Base-by-base conservation (phyloP, 2,797 vertebrate genomes). In the Acomys russatus region DNA sequence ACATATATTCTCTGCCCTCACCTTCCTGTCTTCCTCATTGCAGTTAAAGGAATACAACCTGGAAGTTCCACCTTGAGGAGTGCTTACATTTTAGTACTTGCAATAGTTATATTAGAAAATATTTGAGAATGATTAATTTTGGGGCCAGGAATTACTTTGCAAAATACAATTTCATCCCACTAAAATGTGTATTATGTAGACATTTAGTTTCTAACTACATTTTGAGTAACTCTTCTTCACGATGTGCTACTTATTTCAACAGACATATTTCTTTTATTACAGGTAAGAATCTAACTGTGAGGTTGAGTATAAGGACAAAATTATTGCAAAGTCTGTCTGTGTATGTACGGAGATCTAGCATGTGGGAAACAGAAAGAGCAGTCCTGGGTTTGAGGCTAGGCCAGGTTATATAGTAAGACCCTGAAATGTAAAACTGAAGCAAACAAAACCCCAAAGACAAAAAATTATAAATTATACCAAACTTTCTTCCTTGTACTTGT, bases 31-130 rank as follows among this genome's bases (percentile, higher is more conserved):
- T n/a, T 61, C 88, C 59, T 33, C 12, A 70, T 44, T 49, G 61
- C 25, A 30, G 74, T 9, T 80, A 79, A 56, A 84, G 35, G 49
- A 9, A 92, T 2, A 61, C 1, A 38, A 87, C 10, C 54, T 82
- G 14, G 56, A 94, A 17, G 22, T 71, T 93, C 23, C 28, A 73
- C 20, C 61, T 95, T 88, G 23, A 84, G 88, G 76, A 73, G 84
- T 70, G 56, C 15, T 51, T 82, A 93, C 85, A 86, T 87, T 90
- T n/a, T 35, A 84, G 71, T 93, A 87, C n/a, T 89, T 90, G 63
- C 28, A 28, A 33, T 61, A 77, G 11, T 86, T 77, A 90, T 25
- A 85, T 0, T 86, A 63, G 18, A 22, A 93, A 91, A n/a, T 85
- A 84, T 74, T 88, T 91, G 33, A 79, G 90, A 91, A 92, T 33